Evolutionary conservation across 2,113 vertebrate genomes (phyloP), one percentile per base, ranked within the genome.

Genomic region (Erythrocercus mccallii): DNA sequence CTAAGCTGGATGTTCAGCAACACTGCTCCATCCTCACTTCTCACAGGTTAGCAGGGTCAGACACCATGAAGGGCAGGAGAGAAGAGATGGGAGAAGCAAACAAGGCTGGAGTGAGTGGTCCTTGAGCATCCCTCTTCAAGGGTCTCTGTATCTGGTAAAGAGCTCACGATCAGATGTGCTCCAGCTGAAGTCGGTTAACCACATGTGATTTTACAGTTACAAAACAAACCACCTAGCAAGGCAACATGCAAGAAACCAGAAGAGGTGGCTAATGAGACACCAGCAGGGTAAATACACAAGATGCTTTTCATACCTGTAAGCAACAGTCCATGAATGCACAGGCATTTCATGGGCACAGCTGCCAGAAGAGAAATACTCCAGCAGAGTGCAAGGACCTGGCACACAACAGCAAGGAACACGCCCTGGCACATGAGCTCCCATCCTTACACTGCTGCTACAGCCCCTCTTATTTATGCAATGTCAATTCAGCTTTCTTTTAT

Each of bases 351-450:
- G 13, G 47, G 51, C 50, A 65, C 47, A 66, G 28, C 30, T 60
- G 17, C 38, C 65, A 25, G 21, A 44, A 77, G 20, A 83, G 56
- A 77, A 54, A 65, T 33, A 27, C 24, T n/a, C 4, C 38, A 69
- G 84, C 45, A 73, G 23, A 68, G 23, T 2, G 42, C 12, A 42
- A 30, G 16, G 65, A 25, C 37, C 44, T 50, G 35, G 62, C 74
- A 62, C 30, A 64, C 11, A 25, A 38, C 35, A 30, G 44, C 57
- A 76, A 54, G 76, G 80, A 56, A 12, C 14, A 9, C 0, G 0
- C 31, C n/a, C 53, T 0, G 0, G 58, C 40, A 68, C 48, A 19
- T 0, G 4, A 1, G 0, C 7, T 61, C 16, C 66, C 2, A 8
- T 45, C 72, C 20, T 23, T 6, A 60, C 23, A 3, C 4, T 40